These are phyloP conservation scores for Lampropteryx suffumata DNA, from an alignment of 2,888 invertebrate species.

Conservation along the genomic window DNA sequence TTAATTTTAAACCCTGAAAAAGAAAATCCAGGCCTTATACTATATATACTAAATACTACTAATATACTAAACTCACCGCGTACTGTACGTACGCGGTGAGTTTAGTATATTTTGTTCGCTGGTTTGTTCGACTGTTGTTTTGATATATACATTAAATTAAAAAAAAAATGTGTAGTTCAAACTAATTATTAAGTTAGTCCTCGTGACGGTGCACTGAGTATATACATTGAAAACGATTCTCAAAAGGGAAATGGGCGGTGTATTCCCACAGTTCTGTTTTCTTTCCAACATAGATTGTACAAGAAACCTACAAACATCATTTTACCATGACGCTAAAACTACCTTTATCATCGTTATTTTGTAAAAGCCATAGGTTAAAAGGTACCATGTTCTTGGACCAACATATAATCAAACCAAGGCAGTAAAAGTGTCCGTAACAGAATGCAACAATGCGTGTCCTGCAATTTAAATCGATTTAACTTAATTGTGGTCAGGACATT, in stretches of 20 bases:
- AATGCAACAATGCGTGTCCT: conserved; percentile 21
- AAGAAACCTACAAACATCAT: too few species aligned
- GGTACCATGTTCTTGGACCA: not conserved
- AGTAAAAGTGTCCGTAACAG: conserved; percentile 23
- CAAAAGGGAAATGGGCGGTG: conserved; percentile 44
- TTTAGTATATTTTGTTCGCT: too few species aligned
- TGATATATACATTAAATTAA: not conserved
- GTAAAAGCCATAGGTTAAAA: too few species aligned
- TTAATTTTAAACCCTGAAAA: too few species aligned
- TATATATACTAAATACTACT: too few species aligned
- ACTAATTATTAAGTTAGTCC: conserved; percentile 2
- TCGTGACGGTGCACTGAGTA: conserved; percentile 24
- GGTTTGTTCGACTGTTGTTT: too few species aligned
- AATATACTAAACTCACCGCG: too few species aligned
- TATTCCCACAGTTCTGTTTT: conserved; percentile 41
- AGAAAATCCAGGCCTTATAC: too few species aligned
- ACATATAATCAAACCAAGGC: conserved; percentile 2
- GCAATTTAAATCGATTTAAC: conserved; percentile 22
- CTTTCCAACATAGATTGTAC: too few species aligned
- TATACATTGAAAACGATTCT: conserved; percentile 22
- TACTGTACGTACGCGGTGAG: too few species aligned
- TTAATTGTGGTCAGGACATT: conserved; percentile 13
- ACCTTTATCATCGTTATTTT: too few species aligned
- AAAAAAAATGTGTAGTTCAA: not conserved
- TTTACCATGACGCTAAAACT: too few species aligned